These are phyloP conservation scores for Phymorhynchus buccinoides DNA, from an alignment of 1,140 invertebrate species.

Conservation along the genomic window DNA sequence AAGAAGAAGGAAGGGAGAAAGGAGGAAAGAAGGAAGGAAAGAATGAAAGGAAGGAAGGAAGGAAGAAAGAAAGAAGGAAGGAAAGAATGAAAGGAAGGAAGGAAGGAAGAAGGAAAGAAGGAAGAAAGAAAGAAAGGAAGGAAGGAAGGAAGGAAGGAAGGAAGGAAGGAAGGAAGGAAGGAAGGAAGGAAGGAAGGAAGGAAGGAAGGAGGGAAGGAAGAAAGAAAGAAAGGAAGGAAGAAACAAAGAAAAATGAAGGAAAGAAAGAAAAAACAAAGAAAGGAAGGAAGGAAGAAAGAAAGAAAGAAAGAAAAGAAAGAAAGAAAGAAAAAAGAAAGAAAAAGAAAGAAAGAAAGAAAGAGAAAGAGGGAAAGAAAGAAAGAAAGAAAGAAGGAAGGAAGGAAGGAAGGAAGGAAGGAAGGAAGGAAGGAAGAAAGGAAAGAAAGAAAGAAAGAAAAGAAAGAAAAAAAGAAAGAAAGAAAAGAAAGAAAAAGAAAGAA, in stretches of 20 bases:
- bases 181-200: neutral
- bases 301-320: neutral
- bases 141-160: too few relatives aligned
- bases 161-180: too few relatives aligned
- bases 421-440: constrained; percentile 57
- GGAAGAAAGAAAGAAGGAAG: too few relatives aligned
- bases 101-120: neutral
- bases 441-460: neutral
- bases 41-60: too few relatives aligned
- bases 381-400: neutral
- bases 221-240: neutral
- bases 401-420: neutral
- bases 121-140: too few relatives aligned
- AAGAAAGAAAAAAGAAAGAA: neutral
- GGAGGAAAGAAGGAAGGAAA: too few relatives aligned
- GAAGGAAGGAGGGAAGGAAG: neutral
- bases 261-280: neutral
- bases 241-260: neutral
- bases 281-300: neutral
- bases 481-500: neutral
- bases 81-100: neutral
- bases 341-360: neutral
- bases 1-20: too few relatives aligned
- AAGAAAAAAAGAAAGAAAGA: neutral
- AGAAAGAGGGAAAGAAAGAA: neutral